These are phyloP conservation scores for Pseudomugil tenellus DNA, from an alignment of 2,797 vertebrate species.

Conservation along the genomic window DNA sequence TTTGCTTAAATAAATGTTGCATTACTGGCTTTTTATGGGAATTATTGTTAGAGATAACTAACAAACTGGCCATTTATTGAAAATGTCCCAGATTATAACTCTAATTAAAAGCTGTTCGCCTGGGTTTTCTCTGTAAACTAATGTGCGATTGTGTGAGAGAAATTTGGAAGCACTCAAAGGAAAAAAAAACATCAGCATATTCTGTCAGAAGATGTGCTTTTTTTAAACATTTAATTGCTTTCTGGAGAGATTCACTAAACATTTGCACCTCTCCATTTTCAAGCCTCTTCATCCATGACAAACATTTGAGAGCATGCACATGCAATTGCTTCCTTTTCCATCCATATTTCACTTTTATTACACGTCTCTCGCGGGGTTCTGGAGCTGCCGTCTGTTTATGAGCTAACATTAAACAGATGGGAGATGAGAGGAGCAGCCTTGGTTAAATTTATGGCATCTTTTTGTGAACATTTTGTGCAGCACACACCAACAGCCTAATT, in stretches of 20 bases:
- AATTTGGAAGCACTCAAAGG: background rate
- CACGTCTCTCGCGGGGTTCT: conserved; percentile 48
- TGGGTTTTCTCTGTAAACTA: background rate
- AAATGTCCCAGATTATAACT: conserved; percentile 1
- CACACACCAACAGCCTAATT: conserved; percentile 44
- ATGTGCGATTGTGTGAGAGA: conserved; percentile 1
- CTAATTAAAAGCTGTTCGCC: conserved; percentile 10
- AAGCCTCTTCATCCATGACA: conserved; percentile 48
- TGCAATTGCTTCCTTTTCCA: conserved; percentile 36
- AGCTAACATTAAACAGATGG: conserved; percentile 62
- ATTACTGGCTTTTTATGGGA: too few relatives aligned
- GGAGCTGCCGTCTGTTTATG: conserved; percentile 54
- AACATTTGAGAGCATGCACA: conserved; percentile 49
- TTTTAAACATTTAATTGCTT: conserved; percentile 44
- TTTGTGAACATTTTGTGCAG: conserved; percentile 29
- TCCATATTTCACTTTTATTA: conserved; percentile 62
- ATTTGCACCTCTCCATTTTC: conserved; percentile 44
- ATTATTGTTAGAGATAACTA: too few relatives aligned
- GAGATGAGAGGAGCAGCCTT: conserved; percentile 28
- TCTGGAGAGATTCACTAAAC: conserved; percentile 41
- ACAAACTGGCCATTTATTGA: background rate
- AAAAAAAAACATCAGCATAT: background rate
- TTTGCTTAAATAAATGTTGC: background rate
- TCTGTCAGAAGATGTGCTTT: conserved; percentile 23
- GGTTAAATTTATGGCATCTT: conserved; percentile 33